phyloP scores from a whole-genome alignment of 53 echinoderm and acorn worm genomes.

The Zoroaster sp. region DNA sequence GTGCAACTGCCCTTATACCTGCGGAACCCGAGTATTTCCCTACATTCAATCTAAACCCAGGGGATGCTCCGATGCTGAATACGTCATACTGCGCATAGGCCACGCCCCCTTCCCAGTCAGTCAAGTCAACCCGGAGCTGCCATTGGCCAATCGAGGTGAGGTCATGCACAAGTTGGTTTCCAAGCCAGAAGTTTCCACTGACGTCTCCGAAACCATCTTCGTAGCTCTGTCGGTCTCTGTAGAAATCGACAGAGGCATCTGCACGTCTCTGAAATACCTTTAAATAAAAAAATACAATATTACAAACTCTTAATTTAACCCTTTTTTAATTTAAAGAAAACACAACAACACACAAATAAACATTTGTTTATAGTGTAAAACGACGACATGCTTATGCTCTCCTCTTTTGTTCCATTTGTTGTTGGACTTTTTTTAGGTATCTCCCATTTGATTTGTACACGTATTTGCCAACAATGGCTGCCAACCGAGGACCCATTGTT shows the following conservation, averaged over 20 bases:
- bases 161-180: neutral
- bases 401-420: too few relatives aligned
- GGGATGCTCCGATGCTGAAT: neutral
- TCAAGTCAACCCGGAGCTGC: neutral
- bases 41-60: neutral
- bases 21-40: neutral
- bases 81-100: conserved; percentile 9
- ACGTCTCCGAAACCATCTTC: neutral
- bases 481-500: too few relatives aligned
- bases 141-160: neutral
- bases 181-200: neutral
- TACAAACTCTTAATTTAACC: too few relatives aligned
- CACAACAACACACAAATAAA: too few relatives aligned
- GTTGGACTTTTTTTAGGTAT: too few relatives aligned
- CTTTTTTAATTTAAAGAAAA: too few relatives aligned
- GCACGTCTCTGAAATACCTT: neutral
- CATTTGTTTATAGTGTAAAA: too few relatives aligned
- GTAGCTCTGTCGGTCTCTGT: neutral
- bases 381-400: too few relatives aligned
- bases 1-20: too few relatives aligned
- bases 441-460: too few relatives aligned
- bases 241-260: neutral
- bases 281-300: too few relatives aligned
- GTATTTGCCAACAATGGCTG: too few relatives aligned
- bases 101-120: neutral